Evolutionary conservation across 1,140 invertebrate species (phyloP), one percentile per base, ranked within the genome.

Genomic region (Andrena cerasifolii): DNA sequence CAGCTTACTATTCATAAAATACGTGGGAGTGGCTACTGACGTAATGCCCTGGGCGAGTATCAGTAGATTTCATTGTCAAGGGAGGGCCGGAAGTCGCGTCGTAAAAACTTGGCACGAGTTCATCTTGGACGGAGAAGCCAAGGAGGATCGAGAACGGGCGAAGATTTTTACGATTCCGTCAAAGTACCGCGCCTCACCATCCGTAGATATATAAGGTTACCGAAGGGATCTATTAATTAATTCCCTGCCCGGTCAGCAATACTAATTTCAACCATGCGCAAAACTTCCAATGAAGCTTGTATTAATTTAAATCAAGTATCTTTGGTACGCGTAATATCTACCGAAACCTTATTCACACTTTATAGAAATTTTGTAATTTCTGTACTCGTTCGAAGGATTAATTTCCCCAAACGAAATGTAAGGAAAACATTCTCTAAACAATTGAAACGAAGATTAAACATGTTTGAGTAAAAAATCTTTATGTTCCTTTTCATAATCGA

Each of bases 81-180:
- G 33, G 16, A 78, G 71, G 77, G 31, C 71, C 71, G 58, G 65
- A 79, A 43, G 43, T 82, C 45, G 21, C 51, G 4, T 74, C 51
- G 58, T 82, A 82, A 82, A 78, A 82, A 74, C 53, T 78, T 78
- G 58, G 76, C 76, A 54, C 36, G 40, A 18, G 40, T 78, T 63
- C 59, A 63, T 54, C 49, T 73, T 58, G 58, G 59, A 49, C 26
- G 28, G 59, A 24, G 26, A 45, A 53, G 49, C 47, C 21, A 40
- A 58, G n/a, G 49, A 56, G 18, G 40, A 47, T 56, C 43, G 31
- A 36, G 14, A 40, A 54, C n/a, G 26, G 40, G 49, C 45, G 40
- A 78, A 65, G 61, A 73, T 71, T 71, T 78, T 78, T 78, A 78
- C 58, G 75, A 78, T 70, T 51, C 56, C 26, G 33, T 51, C 56